phyloP scores from a whole-genome alignment of 2,888 invertebrate species.

The Blera fallax region DNA sequence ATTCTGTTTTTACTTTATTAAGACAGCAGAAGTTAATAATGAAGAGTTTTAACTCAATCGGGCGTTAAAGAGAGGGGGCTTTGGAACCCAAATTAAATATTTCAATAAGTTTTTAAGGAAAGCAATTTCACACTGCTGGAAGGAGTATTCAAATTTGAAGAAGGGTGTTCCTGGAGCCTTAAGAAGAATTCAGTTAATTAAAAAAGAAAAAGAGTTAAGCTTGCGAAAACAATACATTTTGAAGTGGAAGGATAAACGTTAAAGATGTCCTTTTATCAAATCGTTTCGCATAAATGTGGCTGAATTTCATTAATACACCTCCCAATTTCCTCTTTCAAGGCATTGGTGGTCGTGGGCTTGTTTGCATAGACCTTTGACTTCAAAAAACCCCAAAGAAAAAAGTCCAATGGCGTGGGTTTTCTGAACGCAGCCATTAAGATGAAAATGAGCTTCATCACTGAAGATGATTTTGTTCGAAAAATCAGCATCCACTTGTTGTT shows the following conservation, averaged over 20 bases:
- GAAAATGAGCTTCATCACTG: too few species aligned
- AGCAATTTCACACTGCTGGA: background rate
- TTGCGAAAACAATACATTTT: background rate
- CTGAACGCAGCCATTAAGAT: too few species aligned
- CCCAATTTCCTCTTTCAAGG: too few species aligned
- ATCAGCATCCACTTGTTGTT: too few species aligned
- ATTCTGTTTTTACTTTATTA: background rate
- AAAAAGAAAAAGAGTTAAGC: background rate
- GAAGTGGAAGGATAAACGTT: background rate
- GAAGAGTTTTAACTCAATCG: background rate
- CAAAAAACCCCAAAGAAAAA: too few species aligned
- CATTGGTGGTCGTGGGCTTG: too few species aligned
- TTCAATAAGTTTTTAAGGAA: background rate
- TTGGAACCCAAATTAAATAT: background rate
- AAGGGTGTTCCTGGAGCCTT: background rate
- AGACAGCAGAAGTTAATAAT: background rate
- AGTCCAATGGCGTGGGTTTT: too few species aligned
- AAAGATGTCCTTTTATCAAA: background rate
- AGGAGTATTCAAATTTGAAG: background rate
- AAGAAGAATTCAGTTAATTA: background rate
- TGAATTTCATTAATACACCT: too few species aligned
- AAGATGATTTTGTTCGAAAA: too few species aligned
- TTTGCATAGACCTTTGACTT: too few species aligned
- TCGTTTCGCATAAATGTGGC: too few species aligned
- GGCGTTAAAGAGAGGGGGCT: background rate